These are phyloP conservation scores for Scaptomyza montana DNA, from an alignment of 1,140 invertebrate genomes.

Conservation along the genomic window DNA sequence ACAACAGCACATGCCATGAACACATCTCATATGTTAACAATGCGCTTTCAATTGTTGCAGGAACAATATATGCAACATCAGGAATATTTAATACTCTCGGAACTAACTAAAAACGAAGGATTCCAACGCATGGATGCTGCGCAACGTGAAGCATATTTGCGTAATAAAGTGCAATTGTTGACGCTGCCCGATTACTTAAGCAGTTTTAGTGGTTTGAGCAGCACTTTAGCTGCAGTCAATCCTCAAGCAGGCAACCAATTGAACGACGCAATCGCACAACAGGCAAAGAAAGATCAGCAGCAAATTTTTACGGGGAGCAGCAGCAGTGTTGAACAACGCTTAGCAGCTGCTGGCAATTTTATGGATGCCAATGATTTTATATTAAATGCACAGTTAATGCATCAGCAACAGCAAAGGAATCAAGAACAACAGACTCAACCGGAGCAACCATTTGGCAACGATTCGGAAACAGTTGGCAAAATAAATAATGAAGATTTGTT, in stretches of 20 bases:
- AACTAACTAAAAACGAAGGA: slow-evolving; percentile 87
- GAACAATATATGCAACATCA: slow-evolving; percentile 85
- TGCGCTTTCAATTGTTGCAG: slow-evolving; percentile 85
- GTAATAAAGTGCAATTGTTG: slow-evolving; percentile 85
- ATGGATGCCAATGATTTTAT: slow-evolving; percentile 82
- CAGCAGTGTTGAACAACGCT: slow-evolving; percentile 27
- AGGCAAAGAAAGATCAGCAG: slow-evolving; percentile 64
- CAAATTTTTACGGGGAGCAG: slow-evolving; percentile 63
- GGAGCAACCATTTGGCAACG: not conserved
- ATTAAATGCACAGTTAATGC: slow-evolving; percentile 63
- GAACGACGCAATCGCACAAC: slow-evolving; percentile 63
- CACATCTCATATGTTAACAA: slow-evolving; percentile 83
- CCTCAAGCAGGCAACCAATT: slow-evolving; percentile 66
- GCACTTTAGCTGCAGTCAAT: slow-evolving; percentile 60
- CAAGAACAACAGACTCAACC: slow-evolving; percentile 3
- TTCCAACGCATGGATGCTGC: slow-evolving; percentile 86
- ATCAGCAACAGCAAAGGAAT: slow-evolving; percentile 84
- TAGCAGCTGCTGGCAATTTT: slow-evolving; percentile 34
- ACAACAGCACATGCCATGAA: slow-evolving; percentile 32
- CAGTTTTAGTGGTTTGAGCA: slow-evolving; percentile 72
- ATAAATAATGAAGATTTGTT: slow-evolving; percentile 47
- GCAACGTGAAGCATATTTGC: slow-evolving; percentile 87
- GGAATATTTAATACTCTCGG: slow-evolving; percentile 85
- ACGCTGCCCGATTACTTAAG: slow-evolving; percentile 84
- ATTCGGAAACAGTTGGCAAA: slow-evolving; percentile 30